A percentile compares a stretch with the other conserved stretches of the same genome.
Evolutionary conservation across 2,113 vertebrate genomes (phyloP).

Genomic region (Oncorhynchus clarkii): DNA sequence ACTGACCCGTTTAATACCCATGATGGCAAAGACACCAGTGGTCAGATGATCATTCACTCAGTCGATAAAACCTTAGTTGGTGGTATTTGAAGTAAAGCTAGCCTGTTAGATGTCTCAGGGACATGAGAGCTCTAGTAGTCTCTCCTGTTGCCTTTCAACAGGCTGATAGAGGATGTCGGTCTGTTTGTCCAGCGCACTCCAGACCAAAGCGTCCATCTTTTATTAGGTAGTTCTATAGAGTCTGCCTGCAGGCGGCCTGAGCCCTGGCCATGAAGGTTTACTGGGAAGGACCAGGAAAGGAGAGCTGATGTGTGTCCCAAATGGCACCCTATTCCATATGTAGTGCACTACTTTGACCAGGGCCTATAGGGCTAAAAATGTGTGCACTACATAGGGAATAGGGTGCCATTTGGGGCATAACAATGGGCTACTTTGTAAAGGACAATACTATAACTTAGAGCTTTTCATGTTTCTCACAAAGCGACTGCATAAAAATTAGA

Average conservation of each 20-base stretch:
- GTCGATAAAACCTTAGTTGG: not conserved
- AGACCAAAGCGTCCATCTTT: slow-evolving; percentile 43
- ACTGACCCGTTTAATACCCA: not conserved
- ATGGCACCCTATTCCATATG: no score
- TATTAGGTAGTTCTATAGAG: slow-evolving; percentile 23
- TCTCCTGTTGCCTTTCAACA: not conserved
- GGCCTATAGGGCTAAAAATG: no score
- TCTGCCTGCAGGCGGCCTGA: slow-evolving; percentile 33
- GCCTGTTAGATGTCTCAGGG: not conserved
- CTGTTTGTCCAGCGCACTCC: slow-evolving; percentile 18
- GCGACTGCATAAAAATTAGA: not conserved
- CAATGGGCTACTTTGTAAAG: slow-evolving; percentile 5
- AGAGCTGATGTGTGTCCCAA: no score
- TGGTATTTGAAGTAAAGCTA: slow-evolving; percentile 8
- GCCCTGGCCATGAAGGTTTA: slow-evolving; percentile 48
- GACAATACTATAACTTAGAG: not conserved
- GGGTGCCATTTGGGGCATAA: not conserved
- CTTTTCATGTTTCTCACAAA: not conserved
- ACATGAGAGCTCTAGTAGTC: not conserved
- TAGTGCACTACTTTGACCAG: no score
- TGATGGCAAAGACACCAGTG: not conserved
- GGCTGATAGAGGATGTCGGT: slow-evolving; percentile 8
- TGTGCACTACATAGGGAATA: no score
- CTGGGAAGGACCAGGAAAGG: not conserved
- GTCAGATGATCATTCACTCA: slow-evolving; percentile 14